Evolutionary conservation across 2,888 invertebrate genomes (phyloP).

Genomic region (Calameuta filiformis): DNA sequence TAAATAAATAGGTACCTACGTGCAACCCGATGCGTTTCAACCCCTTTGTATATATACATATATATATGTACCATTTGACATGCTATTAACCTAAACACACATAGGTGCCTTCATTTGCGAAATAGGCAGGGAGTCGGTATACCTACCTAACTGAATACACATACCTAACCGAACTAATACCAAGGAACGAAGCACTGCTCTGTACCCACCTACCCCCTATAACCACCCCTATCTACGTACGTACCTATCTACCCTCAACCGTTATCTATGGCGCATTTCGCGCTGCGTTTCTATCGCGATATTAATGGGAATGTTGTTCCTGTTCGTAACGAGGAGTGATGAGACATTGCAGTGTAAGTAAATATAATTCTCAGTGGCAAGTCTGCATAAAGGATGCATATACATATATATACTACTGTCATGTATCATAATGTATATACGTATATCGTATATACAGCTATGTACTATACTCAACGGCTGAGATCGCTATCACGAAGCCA

Average conservation of each 20-base stretch:
- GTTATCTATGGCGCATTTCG: constrained; percentile 16
- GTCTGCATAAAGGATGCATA: not conserved
- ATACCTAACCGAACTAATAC: not conserved
- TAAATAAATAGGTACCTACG: not conserved
- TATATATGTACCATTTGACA: not conserved
- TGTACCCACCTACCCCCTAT: not conserved
- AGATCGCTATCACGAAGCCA: not conserved
- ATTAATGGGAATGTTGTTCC: constrained; percentile 38
- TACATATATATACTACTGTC: not conserved
- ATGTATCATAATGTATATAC: not conserved
- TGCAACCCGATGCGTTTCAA: not conserved
- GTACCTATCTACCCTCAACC: not conserved
- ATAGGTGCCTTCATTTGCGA: constrained; percentile 16
- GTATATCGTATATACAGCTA: not conserved
- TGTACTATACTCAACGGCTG: not conserved
- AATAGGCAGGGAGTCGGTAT: not conserved
- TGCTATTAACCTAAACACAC: constrained; percentile 18
- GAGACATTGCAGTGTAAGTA: constrained; percentile 25
- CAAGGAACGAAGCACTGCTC: not conserved
- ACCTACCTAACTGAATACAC: not conserved
- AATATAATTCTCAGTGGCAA: constrained; percentile 25
- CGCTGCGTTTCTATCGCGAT: constrained; percentile 26
- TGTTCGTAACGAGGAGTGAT: constrained; percentile 30
- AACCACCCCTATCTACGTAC: not conserved
- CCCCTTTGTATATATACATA: not conserved